phyloP scores from a whole-genome alignment of 2,888 invertebrate species.

The Macrosiphum euphorbiae region DNA sequence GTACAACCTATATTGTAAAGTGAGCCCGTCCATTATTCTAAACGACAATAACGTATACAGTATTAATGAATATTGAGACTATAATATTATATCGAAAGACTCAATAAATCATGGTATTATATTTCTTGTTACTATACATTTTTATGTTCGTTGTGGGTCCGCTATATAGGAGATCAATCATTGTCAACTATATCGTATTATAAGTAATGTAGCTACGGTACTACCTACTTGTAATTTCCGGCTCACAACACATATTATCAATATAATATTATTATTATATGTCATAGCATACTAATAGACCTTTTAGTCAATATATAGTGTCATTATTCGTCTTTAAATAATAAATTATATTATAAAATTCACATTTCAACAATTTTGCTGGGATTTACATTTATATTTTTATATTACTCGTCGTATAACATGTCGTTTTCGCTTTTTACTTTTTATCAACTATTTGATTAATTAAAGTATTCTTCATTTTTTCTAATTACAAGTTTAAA shows the following conservation, averaged over 20 bases:
- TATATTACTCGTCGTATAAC: not conserved
- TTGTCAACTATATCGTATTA: not conserved
- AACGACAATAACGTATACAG: not conserved
- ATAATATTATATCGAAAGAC: not conserved
- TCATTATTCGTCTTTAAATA: not conserved
- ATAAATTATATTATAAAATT: not conserved
- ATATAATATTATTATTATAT: not conserved
- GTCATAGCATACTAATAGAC: not conserved
- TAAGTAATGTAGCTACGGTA: not conserved
- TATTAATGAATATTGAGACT: not conserved
- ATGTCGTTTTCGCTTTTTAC: not conserved
- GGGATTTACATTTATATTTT: not conserved
- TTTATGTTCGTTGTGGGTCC: not conserved
- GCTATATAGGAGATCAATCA: not conserved
- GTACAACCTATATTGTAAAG: not conserved
- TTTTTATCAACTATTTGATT: not conserved
- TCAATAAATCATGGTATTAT: not conserved
- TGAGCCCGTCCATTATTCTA: not conserved
- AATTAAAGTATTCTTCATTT: not conserved
- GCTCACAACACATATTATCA: not conserved
- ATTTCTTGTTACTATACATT: not conserved
- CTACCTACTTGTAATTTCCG: not conserved
- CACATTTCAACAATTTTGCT: not conserved
- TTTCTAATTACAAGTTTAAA: not conserved
- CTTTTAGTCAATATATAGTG: not conserved